These are phyloP conservation scores for Siniperca undulata DNA, from an alignment of 2,797 vertebrate genomes.

Conservation along the genomic window DNA sequence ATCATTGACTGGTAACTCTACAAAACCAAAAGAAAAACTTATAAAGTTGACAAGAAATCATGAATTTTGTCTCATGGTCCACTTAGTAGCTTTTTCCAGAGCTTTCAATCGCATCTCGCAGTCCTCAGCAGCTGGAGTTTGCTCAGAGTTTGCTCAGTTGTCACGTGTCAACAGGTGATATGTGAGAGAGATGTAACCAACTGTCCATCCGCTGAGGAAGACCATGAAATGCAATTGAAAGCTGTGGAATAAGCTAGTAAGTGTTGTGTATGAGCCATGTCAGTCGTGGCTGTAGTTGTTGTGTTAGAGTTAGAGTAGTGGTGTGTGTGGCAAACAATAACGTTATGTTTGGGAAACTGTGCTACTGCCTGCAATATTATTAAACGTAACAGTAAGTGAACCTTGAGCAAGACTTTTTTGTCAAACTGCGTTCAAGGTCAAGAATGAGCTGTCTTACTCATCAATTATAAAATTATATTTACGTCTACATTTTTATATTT, in stretches of 20 bases:
- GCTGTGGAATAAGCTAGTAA: background rate
- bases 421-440: background rate
- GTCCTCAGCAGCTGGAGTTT: background rate
- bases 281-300: background rate
- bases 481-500: background rate
- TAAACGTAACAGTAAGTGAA: background rate
- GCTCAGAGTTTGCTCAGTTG: background rate
- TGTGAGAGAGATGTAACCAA: background rate
- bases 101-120: background rate
- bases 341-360: background rate
- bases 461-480: background rate
- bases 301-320: background rate
- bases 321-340: background rate
- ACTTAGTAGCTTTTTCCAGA: background rate
- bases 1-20: background rate
- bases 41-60: background rate
- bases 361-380: background rate
- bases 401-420: background rate
- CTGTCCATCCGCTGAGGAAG: background rate
- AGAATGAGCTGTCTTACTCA: background rate
- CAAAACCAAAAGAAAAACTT: conserved; percentile 12
- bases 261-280: background rate
- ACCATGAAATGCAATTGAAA: conserved; percentile 5
- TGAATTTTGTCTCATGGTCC: background rate
- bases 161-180: background rate